phyloP scores from a whole-genome alignment of 2,888 invertebrate species.

The Sinotaia quadrata region DNA sequence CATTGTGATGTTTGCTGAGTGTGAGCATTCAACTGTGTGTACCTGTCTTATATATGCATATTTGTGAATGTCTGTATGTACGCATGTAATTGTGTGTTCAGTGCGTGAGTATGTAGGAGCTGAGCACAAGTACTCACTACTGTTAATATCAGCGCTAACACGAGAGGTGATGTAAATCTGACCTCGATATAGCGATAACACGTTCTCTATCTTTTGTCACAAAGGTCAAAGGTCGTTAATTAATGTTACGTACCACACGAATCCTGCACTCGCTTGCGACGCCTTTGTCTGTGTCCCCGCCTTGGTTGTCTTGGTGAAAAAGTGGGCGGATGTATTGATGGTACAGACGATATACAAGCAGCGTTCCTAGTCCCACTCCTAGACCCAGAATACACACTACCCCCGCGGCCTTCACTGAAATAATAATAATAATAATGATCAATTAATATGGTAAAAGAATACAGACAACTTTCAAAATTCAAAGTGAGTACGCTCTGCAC shows the following conservation, averaged over 20 bases:
- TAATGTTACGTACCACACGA: slow-evolving; percentile 36
- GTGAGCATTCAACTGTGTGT: too few relatives aligned
- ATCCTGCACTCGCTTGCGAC: slow-evolving; percentile 32
- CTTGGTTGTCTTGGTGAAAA: slow-evolving; percentile 24
- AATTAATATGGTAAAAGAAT: too few relatives aligned
- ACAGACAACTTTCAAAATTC: too few relatives aligned
- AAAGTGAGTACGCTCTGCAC: too few relatives aligned
- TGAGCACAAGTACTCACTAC: neutral
- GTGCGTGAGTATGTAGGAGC: neutral
- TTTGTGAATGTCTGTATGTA: neutral
- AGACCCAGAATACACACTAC: slow-evolving; percentile 72
- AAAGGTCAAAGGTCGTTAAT: too few relatives aligned
- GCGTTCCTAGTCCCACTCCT: slow-evolving; percentile 69
- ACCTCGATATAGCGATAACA: too few relatives aligned
- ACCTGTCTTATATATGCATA: too few relatives aligned
- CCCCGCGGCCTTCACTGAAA: slow-evolving; percentile 72
- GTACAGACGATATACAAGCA: slow-evolving; percentile 72
- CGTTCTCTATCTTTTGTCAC: too few relatives aligned
- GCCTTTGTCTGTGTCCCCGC: slow-evolving; percentile 23
- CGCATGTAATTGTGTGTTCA: neutral
- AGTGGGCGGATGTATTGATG: slow-evolving; percentile 43
- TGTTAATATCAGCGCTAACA: neutral
- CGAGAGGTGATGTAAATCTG: neutral
- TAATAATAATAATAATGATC: neutral
- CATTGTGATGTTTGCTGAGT: too few relatives aligned